Conservation (phyloP, 2,113 vertebrate species). For the Ciconia boyciana region DNA sequence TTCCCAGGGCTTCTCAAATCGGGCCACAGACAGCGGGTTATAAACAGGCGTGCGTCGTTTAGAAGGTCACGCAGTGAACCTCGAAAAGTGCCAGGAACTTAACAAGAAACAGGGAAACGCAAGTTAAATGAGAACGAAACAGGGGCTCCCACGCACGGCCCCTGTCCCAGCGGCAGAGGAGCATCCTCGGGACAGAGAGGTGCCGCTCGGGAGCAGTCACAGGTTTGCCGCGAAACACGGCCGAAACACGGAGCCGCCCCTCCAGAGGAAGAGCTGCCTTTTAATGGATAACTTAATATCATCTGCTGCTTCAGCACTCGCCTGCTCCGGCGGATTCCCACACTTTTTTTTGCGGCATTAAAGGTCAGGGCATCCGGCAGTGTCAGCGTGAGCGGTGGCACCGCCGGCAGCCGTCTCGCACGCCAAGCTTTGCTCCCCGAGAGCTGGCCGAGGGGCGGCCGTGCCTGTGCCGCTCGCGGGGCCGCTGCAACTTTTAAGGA, state of each 20-base stretch:
- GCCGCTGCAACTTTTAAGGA: accelerated
- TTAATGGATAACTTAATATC: neutral
- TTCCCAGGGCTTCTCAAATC: neutral
- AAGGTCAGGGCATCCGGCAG: neutral
- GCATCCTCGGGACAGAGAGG: neutral
- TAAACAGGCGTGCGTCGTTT: neutral
- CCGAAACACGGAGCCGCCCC: neutral
- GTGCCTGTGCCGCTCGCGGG: accelerated
- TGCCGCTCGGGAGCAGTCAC: accelerated
- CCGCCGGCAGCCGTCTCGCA: accelerated
- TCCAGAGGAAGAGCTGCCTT: neutral
- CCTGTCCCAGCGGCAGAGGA: accelerated
- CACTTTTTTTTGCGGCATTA: accelerated
- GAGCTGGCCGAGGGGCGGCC: neutral
- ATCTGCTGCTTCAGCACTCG: neutral
- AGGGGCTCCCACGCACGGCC: accelerated
- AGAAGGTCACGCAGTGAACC: neutral
- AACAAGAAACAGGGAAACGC: neutral
- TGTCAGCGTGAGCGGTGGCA: accelerated
- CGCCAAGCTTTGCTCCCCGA: neutral
- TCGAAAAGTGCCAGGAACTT: neutral
- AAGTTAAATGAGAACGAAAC: neutral
- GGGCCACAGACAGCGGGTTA: neutral
- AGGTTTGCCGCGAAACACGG: accelerated
- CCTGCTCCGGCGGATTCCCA: neutral